Conservation (phyloP, 2,888 invertebrate species). For the Aplocera efformata region DNA sequence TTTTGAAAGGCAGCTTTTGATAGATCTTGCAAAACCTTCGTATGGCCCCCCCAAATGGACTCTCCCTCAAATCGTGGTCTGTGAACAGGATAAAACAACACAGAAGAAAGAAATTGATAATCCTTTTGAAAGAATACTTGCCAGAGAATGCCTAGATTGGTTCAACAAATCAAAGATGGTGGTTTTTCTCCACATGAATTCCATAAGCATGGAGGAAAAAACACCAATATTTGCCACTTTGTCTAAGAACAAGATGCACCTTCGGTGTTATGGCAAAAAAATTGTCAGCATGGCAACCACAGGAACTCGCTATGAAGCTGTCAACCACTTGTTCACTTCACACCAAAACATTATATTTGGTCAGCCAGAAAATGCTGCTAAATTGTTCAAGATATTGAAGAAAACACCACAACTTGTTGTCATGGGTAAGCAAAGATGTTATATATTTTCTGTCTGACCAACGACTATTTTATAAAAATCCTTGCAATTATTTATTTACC, state of each 20-base stretch:
- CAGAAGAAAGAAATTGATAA: constrained; percentile 72
- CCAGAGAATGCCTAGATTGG: constrained; percentile 85
- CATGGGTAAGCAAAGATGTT: constrained; percentile 73
- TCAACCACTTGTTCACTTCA: constrained; percentile 83
- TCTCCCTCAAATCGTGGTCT: constrained; percentile 73
- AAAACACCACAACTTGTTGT: constrained; percentile 86
- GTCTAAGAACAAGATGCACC: constrained; percentile 84
- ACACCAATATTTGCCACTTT: constrained; percentile 83
- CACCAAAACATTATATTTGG: constrained; percentile 86
- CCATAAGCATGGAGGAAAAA: constrained; percentile 83
- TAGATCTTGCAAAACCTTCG: constrained; percentile 83
- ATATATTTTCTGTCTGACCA: neutral
- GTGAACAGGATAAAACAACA: constrained; percentile 57
- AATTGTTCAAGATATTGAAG: constrained; percentile 83
- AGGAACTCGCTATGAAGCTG: constrained; percentile 84
- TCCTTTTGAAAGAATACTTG: constrained; percentile 86
- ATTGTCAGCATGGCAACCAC: constrained; percentile 84
- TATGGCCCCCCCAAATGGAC: constrained; percentile 70
- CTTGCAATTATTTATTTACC: too few relatives aligned
- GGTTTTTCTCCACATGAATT: constrained; percentile 86
- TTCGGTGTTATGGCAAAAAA: constrained; percentile 83
- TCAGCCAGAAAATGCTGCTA: constrained; percentile 81
- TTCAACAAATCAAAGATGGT: constrained; percentile 86
- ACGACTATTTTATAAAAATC: too few relatives aligned
- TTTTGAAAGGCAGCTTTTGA: constrained; percentile 83